Conservation (phyloP, 2,888 invertebrate genomes). For the Eulithis testata region DNA sequence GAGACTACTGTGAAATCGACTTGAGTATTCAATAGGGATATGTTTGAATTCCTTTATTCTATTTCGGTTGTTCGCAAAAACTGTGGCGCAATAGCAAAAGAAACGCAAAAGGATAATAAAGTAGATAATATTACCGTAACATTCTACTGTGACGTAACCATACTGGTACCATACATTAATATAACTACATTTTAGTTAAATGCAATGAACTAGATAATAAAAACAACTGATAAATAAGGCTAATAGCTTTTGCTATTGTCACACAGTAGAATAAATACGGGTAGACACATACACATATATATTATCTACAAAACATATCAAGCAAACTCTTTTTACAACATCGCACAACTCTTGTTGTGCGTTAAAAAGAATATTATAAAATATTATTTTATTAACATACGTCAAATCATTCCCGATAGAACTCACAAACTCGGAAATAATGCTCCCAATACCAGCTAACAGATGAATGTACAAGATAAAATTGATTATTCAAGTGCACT, state of each 20-base stretch:
- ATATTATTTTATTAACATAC: constrained; percentile 56
- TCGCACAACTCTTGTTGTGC: constrained; percentile 79
- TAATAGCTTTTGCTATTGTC: constrained; percentile 75
- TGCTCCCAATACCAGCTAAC: constrained; percentile 84
- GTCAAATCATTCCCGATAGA: constrained; percentile 82
- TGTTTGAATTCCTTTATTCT: constrained; percentile 79
- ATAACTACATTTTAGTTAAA: constrained; percentile 76
- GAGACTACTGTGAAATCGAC: constrained; percentile 72
- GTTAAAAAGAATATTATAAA: constrained; percentile 69
- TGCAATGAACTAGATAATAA: constrained; percentile 74
- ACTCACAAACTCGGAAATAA: constrained; percentile 84
- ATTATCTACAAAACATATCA: constrained; percentile 77
- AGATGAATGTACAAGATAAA: constrained; percentile 69
- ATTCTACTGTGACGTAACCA: constrained; percentile 65
- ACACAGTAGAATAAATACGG: constrained; percentile 72
- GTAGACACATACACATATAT: constrained; percentile 74
- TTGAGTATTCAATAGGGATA: constrained; percentile 83
- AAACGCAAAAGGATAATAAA: constrained; percentile 47
- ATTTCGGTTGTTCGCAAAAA: constrained; percentile 70
- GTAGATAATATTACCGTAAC: constrained; percentile 46
- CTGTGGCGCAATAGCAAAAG: constrained; percentile 78
- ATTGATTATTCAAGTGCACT: constrained; percentile 59
- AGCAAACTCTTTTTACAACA: constrained; percentile 78
- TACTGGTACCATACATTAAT: constrained; percentile 57
- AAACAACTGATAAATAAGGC: constrained; percentile 55